Conservation (phyloP, 2,888 invertebrate species). For the Andrena marginata region DNA sequence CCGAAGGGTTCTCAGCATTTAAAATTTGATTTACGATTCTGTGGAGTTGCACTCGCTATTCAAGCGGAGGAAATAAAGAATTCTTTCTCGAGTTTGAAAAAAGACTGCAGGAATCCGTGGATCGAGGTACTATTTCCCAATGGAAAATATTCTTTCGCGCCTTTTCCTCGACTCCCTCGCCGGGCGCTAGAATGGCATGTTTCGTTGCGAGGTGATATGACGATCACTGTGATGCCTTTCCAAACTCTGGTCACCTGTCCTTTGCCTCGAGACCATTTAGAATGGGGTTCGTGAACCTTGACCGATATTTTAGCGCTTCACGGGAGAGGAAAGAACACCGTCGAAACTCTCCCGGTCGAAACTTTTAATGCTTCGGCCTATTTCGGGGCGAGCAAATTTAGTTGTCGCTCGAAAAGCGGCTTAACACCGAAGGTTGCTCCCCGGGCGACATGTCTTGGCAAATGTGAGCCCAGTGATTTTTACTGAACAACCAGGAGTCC, state of each 20-base stretch:
- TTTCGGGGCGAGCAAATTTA: conserved; percentile 43
- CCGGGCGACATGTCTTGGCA: conserved; percentile 3
- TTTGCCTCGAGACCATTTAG: neutral
- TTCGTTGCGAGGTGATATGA: neutral
- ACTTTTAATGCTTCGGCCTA: conserved; percentile 48
- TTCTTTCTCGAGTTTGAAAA: neutral
- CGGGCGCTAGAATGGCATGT: no score
- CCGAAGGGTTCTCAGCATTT: conserved; percentile 22
- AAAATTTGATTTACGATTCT: conserved; percentile 59
- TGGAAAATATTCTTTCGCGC: neutral
- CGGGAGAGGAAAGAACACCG: conserved; percentile 11
- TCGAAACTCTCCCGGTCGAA: conserved; percentile 20
- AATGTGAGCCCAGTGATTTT: conserved; percentile 13
- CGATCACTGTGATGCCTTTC: neutral
- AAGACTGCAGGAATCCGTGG: neutral
- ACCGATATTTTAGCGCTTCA: conserved; percentile 38
- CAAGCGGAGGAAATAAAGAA: neutral
- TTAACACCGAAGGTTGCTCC: conserved; percentile 26
- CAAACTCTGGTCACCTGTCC: conserved; percentile 4
- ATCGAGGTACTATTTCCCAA: conserved; percentile 20
- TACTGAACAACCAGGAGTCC: neutral
- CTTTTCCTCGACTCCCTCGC: neutral
- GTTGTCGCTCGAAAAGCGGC: conserved; percentile 37
- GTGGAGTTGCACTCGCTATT: neutral
- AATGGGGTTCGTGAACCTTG: conserved; percentile 54